Evolutionary conservation across 1,140 invertebrate species (phyloP).

Genomic region (Musca vetustissima): DNA sequence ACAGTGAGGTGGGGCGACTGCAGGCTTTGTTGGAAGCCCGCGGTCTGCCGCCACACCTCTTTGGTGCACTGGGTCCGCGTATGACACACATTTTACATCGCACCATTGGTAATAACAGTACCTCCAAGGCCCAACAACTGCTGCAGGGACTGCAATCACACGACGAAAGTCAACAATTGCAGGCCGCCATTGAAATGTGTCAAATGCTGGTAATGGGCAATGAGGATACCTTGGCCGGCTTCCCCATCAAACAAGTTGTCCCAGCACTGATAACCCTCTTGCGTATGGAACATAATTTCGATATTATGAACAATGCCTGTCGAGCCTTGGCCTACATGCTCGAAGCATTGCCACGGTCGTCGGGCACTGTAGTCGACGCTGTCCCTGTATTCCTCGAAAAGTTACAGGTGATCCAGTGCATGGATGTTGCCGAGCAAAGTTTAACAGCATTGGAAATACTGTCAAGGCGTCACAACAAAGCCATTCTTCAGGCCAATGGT

Average conservation of each 20-base stretch:
- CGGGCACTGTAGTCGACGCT: conserved; percentile 93
- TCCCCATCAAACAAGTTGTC: conserved; percentile 96
- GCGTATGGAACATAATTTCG: conserved; percentile 96
- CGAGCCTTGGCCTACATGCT: conserved; percentile 99
- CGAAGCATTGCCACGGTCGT: conserved; percentile 95
- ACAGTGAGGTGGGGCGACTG: conserved; percentile 84
- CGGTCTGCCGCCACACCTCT: conserved; percentile 91
- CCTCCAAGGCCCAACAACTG: conserved; percentile 91
- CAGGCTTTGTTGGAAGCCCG: conserved; percentile 91
- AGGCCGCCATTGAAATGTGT: conserved; percentile 98
- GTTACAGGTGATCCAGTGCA: conserved; percentile 96
- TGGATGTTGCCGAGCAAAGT: conserved; percentile 98
- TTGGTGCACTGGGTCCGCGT: conserved; percentile 90
- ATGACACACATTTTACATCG: conserved; percentile 97
- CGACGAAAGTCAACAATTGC: conserved; percentile 95
- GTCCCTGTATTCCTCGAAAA: conserved; percentile 95
- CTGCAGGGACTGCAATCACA: conserved; percentile 91
- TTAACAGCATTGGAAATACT: conserved; percentile 95
- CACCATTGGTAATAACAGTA: conserved; percentile 84
- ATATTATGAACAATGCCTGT: conserved; percentile 99
- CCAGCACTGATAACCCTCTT: conserved; percentile 88
- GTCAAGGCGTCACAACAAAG: conserved; percentile 93
- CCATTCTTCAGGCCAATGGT: conserved; percentile 91
- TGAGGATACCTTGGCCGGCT: conserved; percentile 96
- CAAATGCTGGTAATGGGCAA: conserved; percentile 99